These are phyloP conservation scores for Mesaphorura yosii DNA, from an alignment of 1,140 invertebrate species.

Conservation along the genomic window DNA sequence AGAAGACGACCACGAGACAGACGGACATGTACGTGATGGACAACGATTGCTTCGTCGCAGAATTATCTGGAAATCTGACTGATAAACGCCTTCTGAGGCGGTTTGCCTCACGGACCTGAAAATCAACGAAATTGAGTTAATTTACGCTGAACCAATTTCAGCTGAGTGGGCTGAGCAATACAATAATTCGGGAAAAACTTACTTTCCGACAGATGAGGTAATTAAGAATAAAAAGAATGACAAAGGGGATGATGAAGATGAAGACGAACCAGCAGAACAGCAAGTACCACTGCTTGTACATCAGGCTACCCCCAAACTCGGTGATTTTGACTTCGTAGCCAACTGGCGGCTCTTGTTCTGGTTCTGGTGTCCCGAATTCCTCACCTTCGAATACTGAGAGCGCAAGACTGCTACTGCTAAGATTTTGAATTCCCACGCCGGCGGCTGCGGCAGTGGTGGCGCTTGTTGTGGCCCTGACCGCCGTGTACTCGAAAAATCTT, in stretches of 20 bases:
- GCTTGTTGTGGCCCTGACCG: neutral
- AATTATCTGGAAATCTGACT: slow-evolving; percentile 13
- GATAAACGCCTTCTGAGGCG: no score
- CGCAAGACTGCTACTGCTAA: no score
- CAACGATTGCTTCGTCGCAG: no score
- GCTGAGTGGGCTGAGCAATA: no score
- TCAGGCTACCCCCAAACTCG: neutral
- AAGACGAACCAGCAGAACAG: slow-evolving; percentile 17
- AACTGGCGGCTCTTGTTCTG: neutral
- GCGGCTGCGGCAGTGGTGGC: no score
- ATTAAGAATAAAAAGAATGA: slow-evolving; percentile 10
- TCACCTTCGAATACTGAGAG: no score
- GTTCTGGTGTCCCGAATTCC: no score
- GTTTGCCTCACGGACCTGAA: neutral
- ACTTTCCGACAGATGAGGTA: slow-evolving; percentile 11
- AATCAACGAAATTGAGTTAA: neutral
- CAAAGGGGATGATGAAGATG: slow-evolving; percentile 21
- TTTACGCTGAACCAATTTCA: no score
- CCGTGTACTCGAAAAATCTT: slow-evolving; percentile 16
- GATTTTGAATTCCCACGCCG: neutral
- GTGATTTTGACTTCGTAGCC: slow-evolving; percentile 7
- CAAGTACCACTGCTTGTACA: slow-evolving; percentile 13
- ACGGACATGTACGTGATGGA: slow-evolving; percentile 14
- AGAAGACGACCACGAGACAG: slow-evolving; percentile 15
- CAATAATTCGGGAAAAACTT: no score